Evolutionary conservation across 2,888 invertebrate genomes (phyloP).

Genomic region (Trichogramma evanescens): DNA sequence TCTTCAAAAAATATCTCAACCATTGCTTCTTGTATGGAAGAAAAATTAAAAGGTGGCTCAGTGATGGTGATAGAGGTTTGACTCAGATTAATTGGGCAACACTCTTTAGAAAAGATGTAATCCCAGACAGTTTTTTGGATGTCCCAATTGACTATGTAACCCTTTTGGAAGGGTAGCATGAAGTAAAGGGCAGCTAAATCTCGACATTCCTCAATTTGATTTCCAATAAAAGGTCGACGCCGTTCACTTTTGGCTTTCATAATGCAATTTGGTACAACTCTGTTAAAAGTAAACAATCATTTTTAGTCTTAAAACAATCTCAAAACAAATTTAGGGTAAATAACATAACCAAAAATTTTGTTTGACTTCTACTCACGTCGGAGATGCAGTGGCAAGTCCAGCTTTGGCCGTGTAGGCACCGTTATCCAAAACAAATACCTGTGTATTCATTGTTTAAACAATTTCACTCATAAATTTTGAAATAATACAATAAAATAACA

Average conservation of each 20-base stretch:
- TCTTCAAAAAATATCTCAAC: slow-evolving; percentile 97
- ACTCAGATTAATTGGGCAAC: slow-evolving; percentile 68
- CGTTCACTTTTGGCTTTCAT: slow-evolving; percentile 97
- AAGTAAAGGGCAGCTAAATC: slow-evolving; percentile 94
- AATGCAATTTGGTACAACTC: slow-evolving; percentile 85
- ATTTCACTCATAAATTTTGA: slow-evolving; percentile 5
- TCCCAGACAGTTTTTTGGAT: slow-evolving; percentile 95
- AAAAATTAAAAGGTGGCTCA: slow-evolving; percentile 90
- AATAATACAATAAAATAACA: not conserved
- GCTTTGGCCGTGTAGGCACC: slow-evolving; percentile 83
- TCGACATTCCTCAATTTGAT: slow-evolving; percentile 92
- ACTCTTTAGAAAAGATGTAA: slow-evolving; percentile 82
- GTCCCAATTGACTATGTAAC: slow-evolving; percentile 93
- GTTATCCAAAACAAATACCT: slow-evolving; percentile 73
- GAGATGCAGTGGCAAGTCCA: slow-evolving; percentile 67
- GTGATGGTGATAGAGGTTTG: slow-evolving; percentile 81
- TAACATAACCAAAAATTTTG: slow-evolving; percentile 9
- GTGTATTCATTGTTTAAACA: slow-evolving; percentile 35
- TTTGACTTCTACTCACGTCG: slow-evolving; percentile 59
- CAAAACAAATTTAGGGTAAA: slow-evolving; percentile 5
- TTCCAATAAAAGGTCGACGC: slow-evolving; percentile 84
- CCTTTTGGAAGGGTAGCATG: slow-evolving; percentile 89
- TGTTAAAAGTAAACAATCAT: slow-evolving; percentile 29
- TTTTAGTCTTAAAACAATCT: not conserved
- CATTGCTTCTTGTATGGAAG: slow-evolving; percentile 85